These are phyloP conservation scores for Eudyptes chrysolophus DNA, from an alignment of 2,113 vertebrate species.

Conservation along the genomic window DNA sequence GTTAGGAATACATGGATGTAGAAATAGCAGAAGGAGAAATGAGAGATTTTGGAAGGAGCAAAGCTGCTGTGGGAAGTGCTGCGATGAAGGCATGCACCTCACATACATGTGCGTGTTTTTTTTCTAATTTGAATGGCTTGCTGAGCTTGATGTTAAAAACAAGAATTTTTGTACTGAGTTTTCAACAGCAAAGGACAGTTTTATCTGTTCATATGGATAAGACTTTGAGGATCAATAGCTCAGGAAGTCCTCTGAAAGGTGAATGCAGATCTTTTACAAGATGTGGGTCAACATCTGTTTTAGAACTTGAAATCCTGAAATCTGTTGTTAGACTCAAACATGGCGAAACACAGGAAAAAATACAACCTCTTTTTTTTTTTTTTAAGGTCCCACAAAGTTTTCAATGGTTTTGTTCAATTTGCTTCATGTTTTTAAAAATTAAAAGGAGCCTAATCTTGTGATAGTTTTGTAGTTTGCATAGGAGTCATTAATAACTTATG, in stretches of 20 bases:
- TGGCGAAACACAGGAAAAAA: background rate
- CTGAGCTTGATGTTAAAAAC: background rate
- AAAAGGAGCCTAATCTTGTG: background rate
- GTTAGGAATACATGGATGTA: background rate
- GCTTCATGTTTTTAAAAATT: background rate
- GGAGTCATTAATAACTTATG: constrained; percentile 19
- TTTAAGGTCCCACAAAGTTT: background rate
- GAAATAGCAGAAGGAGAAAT: background rate
- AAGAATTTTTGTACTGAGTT: background rate
- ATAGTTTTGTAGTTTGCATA: constrained; percentile 1
- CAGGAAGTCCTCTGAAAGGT: background rate
- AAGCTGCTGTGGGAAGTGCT: background rate
- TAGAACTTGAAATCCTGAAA: background rate
- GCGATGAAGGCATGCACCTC: background rate
- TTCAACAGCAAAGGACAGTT: background rate
- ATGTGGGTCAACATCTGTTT: background rate
- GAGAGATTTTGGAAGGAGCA: background rate
- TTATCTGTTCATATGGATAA: background rate
- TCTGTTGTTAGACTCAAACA: background rate
- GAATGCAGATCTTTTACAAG: background rate
- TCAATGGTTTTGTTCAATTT: background rate
- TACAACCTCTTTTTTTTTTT: background rate
- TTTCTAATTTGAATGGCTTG: background rate
- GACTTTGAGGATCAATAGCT: background rate
- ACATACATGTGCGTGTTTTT: background rate